phyloP scores from a whole-genome alignment of 1,140 invertebrate genomes.

The Hestina assimilis region DNA sequence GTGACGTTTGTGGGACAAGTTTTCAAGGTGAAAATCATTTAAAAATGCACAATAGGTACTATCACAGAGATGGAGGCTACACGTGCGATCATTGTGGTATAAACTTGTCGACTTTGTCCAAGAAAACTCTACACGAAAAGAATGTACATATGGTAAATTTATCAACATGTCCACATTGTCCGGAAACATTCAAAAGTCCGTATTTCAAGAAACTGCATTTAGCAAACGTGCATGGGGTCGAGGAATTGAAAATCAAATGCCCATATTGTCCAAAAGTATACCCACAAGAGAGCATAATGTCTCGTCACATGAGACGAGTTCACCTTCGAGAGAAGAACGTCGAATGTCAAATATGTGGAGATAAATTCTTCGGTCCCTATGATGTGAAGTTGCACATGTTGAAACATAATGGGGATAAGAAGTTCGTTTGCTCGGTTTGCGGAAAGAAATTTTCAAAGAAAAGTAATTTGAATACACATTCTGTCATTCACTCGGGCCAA shows the following conservation, averaged over 20 bases:
- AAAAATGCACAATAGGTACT: conserved; percentile 69
- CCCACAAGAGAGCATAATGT: conserved; percentile 69
- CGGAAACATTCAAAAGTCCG: conserved; percentile 64
- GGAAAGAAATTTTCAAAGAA: conserved; percentile 80
- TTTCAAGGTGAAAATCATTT: conserved; percentile 70
- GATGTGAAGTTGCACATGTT: conserved; percentile 85
- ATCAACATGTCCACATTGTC: conserved; percentile 55
- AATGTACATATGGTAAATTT: conserved; percentile 63
- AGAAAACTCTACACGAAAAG: conserved; percentile 63
- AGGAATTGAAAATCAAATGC: conserved; percentile 66
- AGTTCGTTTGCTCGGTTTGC: conserved; percentile 80
- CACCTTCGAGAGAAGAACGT: conserved; percentile 67
- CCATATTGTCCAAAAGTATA: conserved; percentile 62
- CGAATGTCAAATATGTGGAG: conserved; percentile 75
- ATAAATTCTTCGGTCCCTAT: conserved; percentile 84
- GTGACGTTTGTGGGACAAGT: conserved; percentile 64
- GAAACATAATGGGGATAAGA: conserved; percentile 83
- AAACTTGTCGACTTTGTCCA: conserved; percentile 52
- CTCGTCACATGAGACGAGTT: conserved; percentile 63
- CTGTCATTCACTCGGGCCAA: conserved; percentile 77
- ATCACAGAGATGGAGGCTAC: conserved; percentile 64
- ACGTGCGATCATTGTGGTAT: conserved; percentile 58
- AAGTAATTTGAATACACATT: conserved; percentile 79
- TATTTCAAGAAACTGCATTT: conserved; percentile 67
- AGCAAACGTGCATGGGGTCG: conserved; percentile 63